Evolutionary conservation across 2,113 vertebrate genomes (phyloP), one percentile per base, ranked within the genome.

Genomic region (Ageneiosus marmoratus): DNA sequence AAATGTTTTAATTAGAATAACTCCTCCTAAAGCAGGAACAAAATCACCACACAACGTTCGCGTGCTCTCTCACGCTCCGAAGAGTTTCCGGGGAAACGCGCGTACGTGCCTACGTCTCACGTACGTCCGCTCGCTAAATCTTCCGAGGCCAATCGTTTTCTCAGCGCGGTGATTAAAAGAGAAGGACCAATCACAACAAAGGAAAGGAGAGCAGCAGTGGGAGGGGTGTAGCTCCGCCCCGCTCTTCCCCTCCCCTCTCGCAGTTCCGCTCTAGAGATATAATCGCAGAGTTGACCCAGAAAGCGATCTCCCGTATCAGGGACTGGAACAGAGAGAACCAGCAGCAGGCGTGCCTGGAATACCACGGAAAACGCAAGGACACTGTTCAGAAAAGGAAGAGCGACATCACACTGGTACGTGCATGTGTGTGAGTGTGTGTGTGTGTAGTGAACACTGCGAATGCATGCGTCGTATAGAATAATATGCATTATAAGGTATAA

Each of bases 251-350:
- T 41, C 73, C 77, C 82, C 84, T 82, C 82, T 83, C 84, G 18
- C 79, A 12, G 50, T 16, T 56, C 74, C 80, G 89, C 89, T 89
- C 87, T 89, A 86, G 90, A 92, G 86, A 90, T 91, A 91, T 93
- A 94, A 92, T 93, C 91, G 89, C 89, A 0, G 90, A 89, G 90
- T 89, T 94, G 93, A 94, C 93, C 92, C 93, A 94, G 93, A 94
- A 94, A 93, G 92, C 88, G 88, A 92, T 92, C 92, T 93, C 90
- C 87, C 85, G 89, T 86, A 87, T 83, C 84, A 81, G 79, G 27
- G 65, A 29, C 37, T 77, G 63, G 41, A 88, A 12, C 10, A 16
- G 32, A 37, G 44, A 46, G 20, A 24, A 56, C 4, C 65, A 29
- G 2, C 69, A 7, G 20, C 22, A 81, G 27, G 53, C 72, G 70